Base-by-base conservation (phyloP, 1,140 invertebrate species). In the Venustaconcha ellipsiformis region DNA sequence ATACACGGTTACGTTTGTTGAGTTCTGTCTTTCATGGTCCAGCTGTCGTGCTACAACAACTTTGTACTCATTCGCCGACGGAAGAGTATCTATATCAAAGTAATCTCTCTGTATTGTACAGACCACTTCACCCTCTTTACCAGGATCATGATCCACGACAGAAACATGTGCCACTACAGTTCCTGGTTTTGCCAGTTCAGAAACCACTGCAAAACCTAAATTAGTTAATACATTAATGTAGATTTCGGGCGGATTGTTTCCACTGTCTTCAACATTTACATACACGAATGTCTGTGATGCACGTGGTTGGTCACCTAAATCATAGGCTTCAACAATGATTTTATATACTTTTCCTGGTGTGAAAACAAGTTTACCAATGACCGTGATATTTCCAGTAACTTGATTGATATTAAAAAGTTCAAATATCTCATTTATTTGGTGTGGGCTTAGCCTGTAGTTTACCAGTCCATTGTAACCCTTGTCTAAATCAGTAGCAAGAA, bases 1-100 rank as follows among this genome's bases (percentile, higher is more conserved):
- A 23, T 94, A 90, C 5, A 97, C 92, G 1, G 94, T 94, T 63
- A 98, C 93, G 65, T 94, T 87, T 87, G 97, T 94, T 6, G 92
- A 92, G 55, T 93, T 92, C 56, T 92, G 91, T 0, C 89, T 84
- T 89, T 97, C 96, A 75, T 95, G 92, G 88, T 97, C 95, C 57
- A 98, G 88, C 18, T 92, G 92, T 78, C 92, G 92, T 15, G 74
- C 78, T 15, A 85, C 82, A 65, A 82, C 80, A 8, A 85, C 77
- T 57, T 83, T 84, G 70, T 83, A 84, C 76, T 48, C 37, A 11
- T 83, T 78, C 23, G 82, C 81, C 66, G 83, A 72, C 70, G 80
- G 82, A 55, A 80, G 78, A n/a, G 78, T 76, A 57, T 82, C 78
- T 1, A 84, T 80, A 30, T 83, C 80, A 76, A 84, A 84, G 56